phyloP scores from a whole-genome alignment of 1,140 invertebrate genomes.

The Geopemphigus sp. region DNA sequence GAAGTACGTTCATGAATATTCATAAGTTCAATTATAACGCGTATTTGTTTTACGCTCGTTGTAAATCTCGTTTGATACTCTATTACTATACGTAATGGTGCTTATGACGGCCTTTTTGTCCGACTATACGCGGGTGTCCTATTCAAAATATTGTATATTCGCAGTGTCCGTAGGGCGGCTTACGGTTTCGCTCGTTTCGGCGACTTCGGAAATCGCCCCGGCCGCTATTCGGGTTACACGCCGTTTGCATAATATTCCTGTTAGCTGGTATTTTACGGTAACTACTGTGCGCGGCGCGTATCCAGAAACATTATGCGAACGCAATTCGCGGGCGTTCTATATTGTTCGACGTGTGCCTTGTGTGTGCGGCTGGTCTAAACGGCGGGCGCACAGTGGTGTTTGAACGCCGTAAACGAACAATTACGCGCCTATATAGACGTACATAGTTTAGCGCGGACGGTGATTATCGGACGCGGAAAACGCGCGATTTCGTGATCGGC shows the following conservation, averaged over 20 bases:
- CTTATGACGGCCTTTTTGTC: background rate
- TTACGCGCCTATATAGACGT: too few relatives aligned
- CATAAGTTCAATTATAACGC: too few relatives aligned
- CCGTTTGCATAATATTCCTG: constrained; percentile 16
- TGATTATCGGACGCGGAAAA: too few relatives aligned
- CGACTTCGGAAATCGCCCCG: background rate
- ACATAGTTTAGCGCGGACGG: too few relatives aligned
- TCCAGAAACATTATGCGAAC: too few relatives aligned
- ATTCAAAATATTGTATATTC: background rate
- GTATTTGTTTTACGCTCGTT: too few relatives aligned
- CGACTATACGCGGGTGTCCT: background rate
- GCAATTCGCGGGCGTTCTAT: background rate
- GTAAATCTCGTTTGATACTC: constrained; percentile 1
- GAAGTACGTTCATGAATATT: too few relatives aligned
- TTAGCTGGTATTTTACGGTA: background rate
- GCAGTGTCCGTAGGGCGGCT: too few relatives aligned
- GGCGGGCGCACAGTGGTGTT: background rate
- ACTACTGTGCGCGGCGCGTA: background rate
- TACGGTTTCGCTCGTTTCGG: background rate
- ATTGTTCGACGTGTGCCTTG: too few relatives aligned
- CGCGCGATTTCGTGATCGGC: too few relatives aligned
- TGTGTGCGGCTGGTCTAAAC: background rate
- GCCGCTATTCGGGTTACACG: background rate
- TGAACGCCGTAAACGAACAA: background rate
- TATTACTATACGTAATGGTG: background rate